A percentile compares a stretch with the other conserved stretches of the same genome.
These are phyloP conservation scores for Lophius piscatorius DNA, from an alignment of 2,113 vertebrate species.

Conservation along the genomic window DNA sequence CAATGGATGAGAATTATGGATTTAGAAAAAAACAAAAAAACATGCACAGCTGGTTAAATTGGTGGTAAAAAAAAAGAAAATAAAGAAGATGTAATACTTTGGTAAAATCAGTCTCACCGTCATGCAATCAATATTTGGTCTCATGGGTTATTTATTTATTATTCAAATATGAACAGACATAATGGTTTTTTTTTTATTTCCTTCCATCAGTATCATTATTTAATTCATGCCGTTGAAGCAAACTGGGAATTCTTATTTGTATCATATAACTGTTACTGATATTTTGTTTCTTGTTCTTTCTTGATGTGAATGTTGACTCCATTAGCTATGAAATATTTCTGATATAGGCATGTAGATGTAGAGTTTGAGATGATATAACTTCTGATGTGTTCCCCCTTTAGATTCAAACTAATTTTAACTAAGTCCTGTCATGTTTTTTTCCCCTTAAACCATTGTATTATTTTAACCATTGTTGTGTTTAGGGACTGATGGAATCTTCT, in stretches of 20 bases:
- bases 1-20: no score
- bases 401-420: conserved; percentile 46
- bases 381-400: conserved; percentile 56
- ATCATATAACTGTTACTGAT: conserved; percentile 25
- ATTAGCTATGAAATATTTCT: conserved; percentile 47
- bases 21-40: no score
- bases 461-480: conserved; percentile 44
- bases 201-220: conserved; percentile 21
- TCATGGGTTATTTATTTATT: conserved; percentile 28
- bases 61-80: no score
- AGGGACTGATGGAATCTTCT: conserved; percentile 21
- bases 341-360: conserved; percentile 50
- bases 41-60: no score
- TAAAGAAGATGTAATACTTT: background rate
- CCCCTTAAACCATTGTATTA: conserved; percentile 30
- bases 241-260: conserved; percentile 29
- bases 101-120: conserved; percentile 21
- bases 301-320: conserved; percentile 47
- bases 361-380: conserved; percentile 30
- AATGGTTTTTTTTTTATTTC: no score
- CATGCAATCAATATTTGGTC: conserved; percentile 48
- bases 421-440: conserved; percentile 17
- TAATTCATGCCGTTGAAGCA: conserved; percentile 6
- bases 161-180: background rate
- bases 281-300: conserved; percentile 9